A percentile compares a stretch with the other conserved stretches of the same genome.
phyloP scores from a whole-genome alignment of 2,113 vertebrate genomes.

The Peromyscus polionotus region DNA sequence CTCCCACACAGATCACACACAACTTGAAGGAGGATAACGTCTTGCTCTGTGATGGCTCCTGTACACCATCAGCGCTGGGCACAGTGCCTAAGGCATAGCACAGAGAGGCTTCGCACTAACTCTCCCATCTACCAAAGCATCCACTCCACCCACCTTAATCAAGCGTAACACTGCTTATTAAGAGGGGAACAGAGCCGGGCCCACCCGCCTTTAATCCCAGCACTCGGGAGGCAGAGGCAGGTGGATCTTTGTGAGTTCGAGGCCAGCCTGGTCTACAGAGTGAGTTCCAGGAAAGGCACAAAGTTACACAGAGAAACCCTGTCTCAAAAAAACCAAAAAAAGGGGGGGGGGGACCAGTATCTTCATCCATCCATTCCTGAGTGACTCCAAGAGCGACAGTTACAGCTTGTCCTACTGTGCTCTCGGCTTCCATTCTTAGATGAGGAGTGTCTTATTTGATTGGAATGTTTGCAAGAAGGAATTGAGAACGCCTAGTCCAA shows the following conservation, averaged over 20 bases:
- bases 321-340: no score
- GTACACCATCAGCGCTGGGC: accelerated
- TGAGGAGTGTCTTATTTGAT: not conserved
- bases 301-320: no score
- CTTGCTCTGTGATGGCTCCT: not conserved
- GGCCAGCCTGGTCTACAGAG: no score
- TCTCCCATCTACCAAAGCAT: no score
- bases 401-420: not conserved
- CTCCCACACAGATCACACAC: not conserved
- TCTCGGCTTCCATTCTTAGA: not conserved
- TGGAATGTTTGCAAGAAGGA: not conserved
- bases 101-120: not conserved
- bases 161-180: not conserved
- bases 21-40: not conserved
- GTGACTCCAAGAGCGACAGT: not conserved
- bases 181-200: not conserved
- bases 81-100: accelerated
- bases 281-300: no score
- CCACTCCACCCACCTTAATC: not conserved
- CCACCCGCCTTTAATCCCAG: no score
- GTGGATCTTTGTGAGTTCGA: no score
- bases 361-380: not conserved
- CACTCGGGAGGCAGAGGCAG: no score
- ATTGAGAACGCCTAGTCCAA: not conserved
- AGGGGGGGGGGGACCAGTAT: no score